phyloP scores from a whole-genome alignment of 2,888 invertebrate genomes.

The Trachelus troglodyta region DNA sequence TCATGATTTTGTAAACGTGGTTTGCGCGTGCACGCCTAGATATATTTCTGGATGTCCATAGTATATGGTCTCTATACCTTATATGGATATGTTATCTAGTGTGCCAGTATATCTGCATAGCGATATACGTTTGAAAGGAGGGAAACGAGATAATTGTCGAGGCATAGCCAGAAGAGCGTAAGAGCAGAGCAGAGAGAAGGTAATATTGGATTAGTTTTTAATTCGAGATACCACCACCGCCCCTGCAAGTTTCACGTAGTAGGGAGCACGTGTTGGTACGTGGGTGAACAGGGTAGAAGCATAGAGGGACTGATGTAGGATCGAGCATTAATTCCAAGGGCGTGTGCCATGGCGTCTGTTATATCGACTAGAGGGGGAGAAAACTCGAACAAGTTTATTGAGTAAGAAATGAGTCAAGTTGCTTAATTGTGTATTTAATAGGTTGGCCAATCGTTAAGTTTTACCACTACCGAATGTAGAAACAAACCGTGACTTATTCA shows the following conservation, averaged over 20 bases:
- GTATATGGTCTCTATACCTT: neutral
- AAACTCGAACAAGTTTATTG: neutral
- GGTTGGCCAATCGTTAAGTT: neutral
- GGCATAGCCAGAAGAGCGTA: constrained; percentile 33
- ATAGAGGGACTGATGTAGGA: constrained; percentile 41
- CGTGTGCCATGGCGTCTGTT: constrained; percentile 34
- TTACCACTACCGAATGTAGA: neutral
- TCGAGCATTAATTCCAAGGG: constrained; percentile 52
- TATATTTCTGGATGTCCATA: neutral
- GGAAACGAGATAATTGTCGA: constrained; percentile 42
- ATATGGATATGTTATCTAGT: neutral
- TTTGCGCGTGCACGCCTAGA: constrained; percentile 12
- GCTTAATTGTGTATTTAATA: neutral
- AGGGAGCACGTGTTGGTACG: constrained; percentile 9
- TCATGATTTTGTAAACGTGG: constrained; percentile 46
- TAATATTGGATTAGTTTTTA: constrained; percentile 59
- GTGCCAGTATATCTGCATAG: neutral
- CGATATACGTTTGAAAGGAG: constrained; percentile 9
- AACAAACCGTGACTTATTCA: neutral
- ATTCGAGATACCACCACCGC: constrained; percentile 39
- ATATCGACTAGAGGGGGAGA: constrained; percentile 5
- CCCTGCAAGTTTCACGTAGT: neutral
- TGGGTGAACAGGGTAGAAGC: constrained; percentile 20
- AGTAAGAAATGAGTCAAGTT: neutral
- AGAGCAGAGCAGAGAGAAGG: constrained; percentile 34